phyloP scores from a whole-genome alignment of 2,797 vertebrate genomes.

The Tauraco hartlaubi region DNA sequence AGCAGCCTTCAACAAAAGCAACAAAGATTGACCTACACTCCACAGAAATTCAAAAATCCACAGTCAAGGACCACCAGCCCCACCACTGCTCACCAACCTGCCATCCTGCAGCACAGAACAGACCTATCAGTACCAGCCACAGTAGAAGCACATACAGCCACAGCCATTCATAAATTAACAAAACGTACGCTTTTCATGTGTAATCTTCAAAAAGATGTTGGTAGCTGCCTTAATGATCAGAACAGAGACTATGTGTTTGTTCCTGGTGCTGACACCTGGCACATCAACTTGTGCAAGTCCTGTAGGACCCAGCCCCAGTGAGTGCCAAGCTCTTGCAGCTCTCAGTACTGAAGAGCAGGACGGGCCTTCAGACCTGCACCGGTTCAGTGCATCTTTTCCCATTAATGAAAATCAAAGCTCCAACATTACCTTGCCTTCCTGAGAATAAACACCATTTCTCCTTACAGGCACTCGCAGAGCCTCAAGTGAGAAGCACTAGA shows the following conservation, averaged over 20 bases:
- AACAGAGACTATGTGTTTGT: not conserved
- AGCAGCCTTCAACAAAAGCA: not conserved
- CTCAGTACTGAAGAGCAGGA: not conserved
- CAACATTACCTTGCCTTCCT: not conserved
- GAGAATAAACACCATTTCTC: not conserved
- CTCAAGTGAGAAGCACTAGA: not conserved
- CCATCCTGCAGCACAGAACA: not conserved
- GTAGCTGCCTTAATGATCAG: not conserved
- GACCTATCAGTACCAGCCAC: not conserved
- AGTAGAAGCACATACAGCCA: not conserved
- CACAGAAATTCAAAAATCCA: not conserved
- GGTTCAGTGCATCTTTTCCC: not conserved
- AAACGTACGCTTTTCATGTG: rapidly evolving
- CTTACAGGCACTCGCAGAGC: not conserved
- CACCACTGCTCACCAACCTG: not conserved
- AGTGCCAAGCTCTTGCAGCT: not conserved
- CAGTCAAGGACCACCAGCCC: not conserved
- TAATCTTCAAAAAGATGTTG: not conserved
- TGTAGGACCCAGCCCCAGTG: rapidly evolving
- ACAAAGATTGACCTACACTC: not conserved
- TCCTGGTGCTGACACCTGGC: not conserved
- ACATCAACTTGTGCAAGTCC: rapidly evolving
- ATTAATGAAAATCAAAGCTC: not conserved
- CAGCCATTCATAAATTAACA: not conserved
- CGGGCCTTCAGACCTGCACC: not conserved